phyloP scores from a whole-genome alignment of 2,797 vertebrate genomes.

The Vultur gryphus region DNA sequence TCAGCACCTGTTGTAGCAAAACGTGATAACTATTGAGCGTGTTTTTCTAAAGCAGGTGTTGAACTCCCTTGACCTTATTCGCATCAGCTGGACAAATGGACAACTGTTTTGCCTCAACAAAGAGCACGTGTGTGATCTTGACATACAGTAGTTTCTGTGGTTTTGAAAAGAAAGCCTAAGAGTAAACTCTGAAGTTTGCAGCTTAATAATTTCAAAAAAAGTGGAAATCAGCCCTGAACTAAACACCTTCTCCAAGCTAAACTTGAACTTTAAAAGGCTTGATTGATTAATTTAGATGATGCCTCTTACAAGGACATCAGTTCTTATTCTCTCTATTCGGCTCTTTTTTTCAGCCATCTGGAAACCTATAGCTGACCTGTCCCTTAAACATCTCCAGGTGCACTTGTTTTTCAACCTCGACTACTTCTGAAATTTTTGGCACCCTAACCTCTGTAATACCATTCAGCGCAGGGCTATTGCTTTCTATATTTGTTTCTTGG shows the following conservation, averaged over 20 bases:
- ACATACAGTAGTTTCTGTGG: background rate
- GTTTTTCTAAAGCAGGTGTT: constrained; percentile 29
- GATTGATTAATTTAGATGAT: background rate
- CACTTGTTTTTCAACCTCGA: background rate
- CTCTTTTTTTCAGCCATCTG: background rate
- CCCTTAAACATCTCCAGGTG: background rate
- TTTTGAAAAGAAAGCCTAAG: background rate
- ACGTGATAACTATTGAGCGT: background rate
- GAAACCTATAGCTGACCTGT: background rate
- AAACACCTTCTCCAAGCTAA: background rate
- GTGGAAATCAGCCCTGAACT: background rate
- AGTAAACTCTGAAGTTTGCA: background rate
- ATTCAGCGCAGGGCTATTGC: background rate
- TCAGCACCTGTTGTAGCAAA: constrained; percentile 10
- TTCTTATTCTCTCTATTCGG: background rate
- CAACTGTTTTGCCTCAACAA: background rate
- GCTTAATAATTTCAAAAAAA: background rate
- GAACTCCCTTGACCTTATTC: background rate
- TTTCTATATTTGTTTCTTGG: background rate
- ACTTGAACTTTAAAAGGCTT: background rate
- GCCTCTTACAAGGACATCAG: background rate
- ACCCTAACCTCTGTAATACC: background rate
- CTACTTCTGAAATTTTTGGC: background rate
- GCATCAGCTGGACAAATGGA: background rate
- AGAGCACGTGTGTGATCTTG: background rate